These are phyloP conservation scores for Coregonus suidteri DNA, from an alignment of 2,797 vertebrate species.

Conservation along the genomic window DNA sequence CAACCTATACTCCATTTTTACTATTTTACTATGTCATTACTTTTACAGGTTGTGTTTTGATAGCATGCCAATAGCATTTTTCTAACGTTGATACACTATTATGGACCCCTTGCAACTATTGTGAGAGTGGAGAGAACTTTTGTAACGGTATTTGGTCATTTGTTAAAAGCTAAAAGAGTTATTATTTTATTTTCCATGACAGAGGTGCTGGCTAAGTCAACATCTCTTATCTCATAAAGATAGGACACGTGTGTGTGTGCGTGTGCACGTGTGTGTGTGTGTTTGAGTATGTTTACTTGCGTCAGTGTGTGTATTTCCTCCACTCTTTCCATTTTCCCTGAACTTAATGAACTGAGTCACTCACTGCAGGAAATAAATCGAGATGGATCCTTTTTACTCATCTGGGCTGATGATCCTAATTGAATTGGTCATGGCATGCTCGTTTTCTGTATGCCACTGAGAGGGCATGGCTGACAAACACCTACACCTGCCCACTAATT, in stretches of 20 bases:
- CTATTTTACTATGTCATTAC: slow-evolving; percentile 10
- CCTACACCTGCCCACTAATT: slow-evolving; percentile 14
- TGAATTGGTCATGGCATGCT: slow-evolving; percentile 60
- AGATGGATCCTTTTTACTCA: slow-evolving; percentile 59
- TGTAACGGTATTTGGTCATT: neutral
- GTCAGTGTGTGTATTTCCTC: neutral
- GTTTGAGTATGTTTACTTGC: neutral
- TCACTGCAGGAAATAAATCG: slow-evolving; percentile 51
- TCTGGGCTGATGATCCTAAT: slow-evolving; percentile 59
- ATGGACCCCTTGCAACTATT: neutral
- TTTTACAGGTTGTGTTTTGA: slow-evolving; percentile 18
- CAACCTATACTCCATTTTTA: neutral
- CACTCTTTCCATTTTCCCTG: slow-evolving; percentile 41
- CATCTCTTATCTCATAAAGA: slow-evolving; percentile 10
- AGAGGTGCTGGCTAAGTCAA: neutral
- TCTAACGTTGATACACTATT: neutral
- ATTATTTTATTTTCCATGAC: neutral
- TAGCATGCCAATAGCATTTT: neutral
- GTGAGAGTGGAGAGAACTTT: neutral
- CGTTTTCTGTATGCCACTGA: slow-evolving; percentile 30
- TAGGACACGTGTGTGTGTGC: slow-evolving; percentile 1
- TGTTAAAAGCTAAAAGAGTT: neutral
- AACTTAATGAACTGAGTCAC: slow-evolving; percentile 62
- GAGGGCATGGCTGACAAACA: too few species aligned
- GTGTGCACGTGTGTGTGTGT: neutral